Conservation (phyloP, 64 coral and sea anemone genomes). For the Pocillopora damicornis region DNA sequence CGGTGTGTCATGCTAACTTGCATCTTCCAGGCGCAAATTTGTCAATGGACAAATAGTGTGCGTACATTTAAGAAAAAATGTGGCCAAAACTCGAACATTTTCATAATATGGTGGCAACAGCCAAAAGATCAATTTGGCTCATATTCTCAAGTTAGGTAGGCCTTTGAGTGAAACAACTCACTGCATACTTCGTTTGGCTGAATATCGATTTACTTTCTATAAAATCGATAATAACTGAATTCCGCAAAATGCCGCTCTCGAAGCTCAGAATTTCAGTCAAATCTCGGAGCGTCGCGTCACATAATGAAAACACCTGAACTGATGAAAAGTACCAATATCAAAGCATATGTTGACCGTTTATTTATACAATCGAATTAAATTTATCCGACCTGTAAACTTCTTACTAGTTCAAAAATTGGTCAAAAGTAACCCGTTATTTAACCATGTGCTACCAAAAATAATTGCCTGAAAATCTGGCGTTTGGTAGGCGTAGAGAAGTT, state of each 20-base stretch:
- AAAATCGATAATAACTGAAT: conserved; percentile 37
- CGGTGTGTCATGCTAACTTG: no score
- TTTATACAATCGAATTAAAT: conserved; percentile 34
- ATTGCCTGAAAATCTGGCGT: conserved; percentile 19
- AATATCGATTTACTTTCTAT: conserved; percentile 28
- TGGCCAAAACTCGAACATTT: no score
- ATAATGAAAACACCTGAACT: background rate
- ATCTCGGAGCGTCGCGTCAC: conserved; percentile 6
- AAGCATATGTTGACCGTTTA: conserved; percentile 8
- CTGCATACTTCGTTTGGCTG: background rate
- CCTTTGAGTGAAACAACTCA: conserved; percentile 21
- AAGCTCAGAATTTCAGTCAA: conserved; percentile 23
- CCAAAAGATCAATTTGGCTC: background rate
- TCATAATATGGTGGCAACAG: background rate
- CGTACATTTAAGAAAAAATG: no score
- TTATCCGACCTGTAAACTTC: conserved; percentile 27
- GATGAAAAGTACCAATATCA: conserved; percentile 9
- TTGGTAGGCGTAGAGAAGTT: background rate
- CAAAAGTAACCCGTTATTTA: background rate
- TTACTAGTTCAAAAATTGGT: conserved; percentile 29
- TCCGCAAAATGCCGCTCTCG: conserved; percentile 23
- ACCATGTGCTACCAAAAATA: conserved; percentile 23
- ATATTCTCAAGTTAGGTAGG: conserved; percentile 7
- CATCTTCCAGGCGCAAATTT: no score
- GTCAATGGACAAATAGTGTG: no score